Percentiles rank a stretch among this genome's conserved stretches.
These are phyloP conservation scores for Psephotus haematonotus DNA, from an alignment of 2,113 vertebrate genomes.

Conservation along the genomic window DNA sequence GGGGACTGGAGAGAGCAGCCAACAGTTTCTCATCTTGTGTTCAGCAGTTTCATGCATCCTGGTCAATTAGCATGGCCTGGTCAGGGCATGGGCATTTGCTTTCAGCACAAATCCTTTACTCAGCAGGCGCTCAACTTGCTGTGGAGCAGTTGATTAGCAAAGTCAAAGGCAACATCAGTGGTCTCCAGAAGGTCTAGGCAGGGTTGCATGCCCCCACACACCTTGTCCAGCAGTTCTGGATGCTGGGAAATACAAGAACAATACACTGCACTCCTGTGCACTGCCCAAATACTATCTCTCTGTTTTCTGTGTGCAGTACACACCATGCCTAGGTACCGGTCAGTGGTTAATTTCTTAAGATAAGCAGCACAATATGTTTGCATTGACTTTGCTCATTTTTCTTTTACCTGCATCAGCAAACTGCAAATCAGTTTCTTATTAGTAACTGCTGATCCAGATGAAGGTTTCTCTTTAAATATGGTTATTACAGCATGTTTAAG, in stretches of 20 bases:
- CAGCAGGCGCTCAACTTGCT: neutral
- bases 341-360: neutral
- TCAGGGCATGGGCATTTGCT: neutral
- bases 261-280: fast-evolving
- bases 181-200: neutral
- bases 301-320: neutral
- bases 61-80: fast-evolving
- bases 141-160: neutral
- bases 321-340: neutral
- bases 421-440: neutral
- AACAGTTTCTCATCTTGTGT: neutral
- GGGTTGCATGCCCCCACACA: neutral
- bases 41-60: fast-evolving
- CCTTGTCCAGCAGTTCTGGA: neutral
- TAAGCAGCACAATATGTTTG: neutral
- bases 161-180: neutral
- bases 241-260: neutral
- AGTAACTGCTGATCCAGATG: neutral
- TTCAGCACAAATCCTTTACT: neutral
- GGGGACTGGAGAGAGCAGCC: neutral
- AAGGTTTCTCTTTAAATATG: neutral
- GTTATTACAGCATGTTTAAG: neutral
- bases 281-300: neutral
- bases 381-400: neutral
- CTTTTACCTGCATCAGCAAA: neutral